phyloP scores from a whole-genome alignment of 2,888 invertebrate genomes.

The Isoperla grammatica region DNA sequence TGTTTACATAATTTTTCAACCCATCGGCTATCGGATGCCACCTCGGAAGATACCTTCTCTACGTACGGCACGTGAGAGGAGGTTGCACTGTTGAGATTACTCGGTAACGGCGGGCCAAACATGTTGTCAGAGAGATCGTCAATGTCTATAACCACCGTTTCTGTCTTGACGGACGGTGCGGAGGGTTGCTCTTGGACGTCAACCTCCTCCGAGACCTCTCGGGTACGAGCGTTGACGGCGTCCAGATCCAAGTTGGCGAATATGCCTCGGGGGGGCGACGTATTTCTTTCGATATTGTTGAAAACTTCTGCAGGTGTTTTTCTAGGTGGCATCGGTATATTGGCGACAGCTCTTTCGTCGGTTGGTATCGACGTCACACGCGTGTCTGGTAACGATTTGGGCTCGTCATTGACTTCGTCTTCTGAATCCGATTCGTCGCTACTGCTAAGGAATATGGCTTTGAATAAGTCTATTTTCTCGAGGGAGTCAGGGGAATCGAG shows the following conservation, averaged over 20 bases:
- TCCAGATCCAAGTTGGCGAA: conserved; percentile 62
- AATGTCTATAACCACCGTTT: no score
- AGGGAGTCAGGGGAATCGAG: conserved; percentile 43
- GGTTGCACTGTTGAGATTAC: neutral
- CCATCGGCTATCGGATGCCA: conserved; percentile 8
- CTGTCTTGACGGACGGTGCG: neutral
- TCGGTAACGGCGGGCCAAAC: conserved; percentile 22
- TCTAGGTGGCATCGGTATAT: neutral
- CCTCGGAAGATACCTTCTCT: neutral
- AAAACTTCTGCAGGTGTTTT: conserved; percentile 39
- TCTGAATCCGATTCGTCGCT: conserved; percentile 58
- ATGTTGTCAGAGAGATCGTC: neutral
- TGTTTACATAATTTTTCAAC: conserved; percentile 19
- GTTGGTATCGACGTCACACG: neutral
- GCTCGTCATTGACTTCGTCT: conserved; percentile 41
- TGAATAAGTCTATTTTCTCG: conserved; percentile 73
- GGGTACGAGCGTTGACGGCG: conserved; percentile 35
- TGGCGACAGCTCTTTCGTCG: neutral
- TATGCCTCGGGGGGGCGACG: conserved; percentile 65
- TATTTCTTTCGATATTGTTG: conserved; percentile 55
- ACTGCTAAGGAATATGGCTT: conserved; percentile 81
- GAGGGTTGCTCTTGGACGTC: neutral
- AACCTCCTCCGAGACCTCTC: neutral
- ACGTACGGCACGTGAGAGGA: neutral
- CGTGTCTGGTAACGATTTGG: no score